phyloP scores from a whole-genome alignment of 2,113 vertebrate species.

The Bucco capensis region DNA sequence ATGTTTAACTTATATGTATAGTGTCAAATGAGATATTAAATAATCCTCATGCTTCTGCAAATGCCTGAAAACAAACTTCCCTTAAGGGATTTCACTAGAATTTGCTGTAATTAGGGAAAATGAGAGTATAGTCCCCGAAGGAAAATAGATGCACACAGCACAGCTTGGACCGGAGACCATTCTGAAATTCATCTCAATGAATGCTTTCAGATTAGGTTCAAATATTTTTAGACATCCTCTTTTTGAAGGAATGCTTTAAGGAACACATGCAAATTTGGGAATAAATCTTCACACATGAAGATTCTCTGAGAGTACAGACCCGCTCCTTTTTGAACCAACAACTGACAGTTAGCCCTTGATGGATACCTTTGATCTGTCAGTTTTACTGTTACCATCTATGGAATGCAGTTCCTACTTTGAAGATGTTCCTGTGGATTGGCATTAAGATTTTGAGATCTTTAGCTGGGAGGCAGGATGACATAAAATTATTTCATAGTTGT shows the following conservation, averaged over 20 bases:
- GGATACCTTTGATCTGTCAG: background rate
- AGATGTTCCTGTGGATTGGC: background rate
- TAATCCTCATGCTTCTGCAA: conserved; percentile 4
- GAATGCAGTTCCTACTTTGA: background rate
- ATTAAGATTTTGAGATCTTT: background rate
- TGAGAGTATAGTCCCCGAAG: background rate
- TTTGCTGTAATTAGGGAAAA: conserved; percentile 51
- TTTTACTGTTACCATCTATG: background rate
- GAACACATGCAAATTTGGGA: background rate
- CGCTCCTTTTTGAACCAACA: background rate
- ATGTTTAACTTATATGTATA: background rate
- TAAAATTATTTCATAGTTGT: background rate
- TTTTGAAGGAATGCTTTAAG: background rate
- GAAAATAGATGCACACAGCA: background rate
- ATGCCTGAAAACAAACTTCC: conserved; percentile 10
- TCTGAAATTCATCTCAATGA: conserved; percentile 10
- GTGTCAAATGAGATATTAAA: conserved; percentile 34
- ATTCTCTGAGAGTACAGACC: background rate
- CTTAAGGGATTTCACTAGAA: background rate
- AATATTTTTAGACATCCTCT: background rate
- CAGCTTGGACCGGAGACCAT: background rate
- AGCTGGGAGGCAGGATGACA: background rate
- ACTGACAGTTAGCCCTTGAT: background rate
- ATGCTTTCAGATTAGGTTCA: background rate
- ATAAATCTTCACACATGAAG: background rate